Percentiles rank a stretch among this genome's conserved stretches.
Conservation (phyloP, 2,113 vertebrate species). For the Leucosticte australis region DNA sequence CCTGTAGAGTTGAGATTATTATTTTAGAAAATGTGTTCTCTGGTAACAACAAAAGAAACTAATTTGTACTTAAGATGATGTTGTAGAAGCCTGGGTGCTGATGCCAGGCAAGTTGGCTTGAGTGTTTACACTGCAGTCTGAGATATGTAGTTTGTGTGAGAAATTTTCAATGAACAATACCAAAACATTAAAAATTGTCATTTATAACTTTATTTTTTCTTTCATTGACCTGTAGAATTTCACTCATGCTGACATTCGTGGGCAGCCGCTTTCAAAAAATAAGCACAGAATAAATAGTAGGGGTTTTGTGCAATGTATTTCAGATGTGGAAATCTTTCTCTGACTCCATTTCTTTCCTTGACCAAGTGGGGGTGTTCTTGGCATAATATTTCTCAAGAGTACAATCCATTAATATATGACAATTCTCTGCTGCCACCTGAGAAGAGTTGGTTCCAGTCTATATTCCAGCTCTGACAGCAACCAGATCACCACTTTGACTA, state of each 20-base stretch:
- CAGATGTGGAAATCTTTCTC: background rate
- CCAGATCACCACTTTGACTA: background rate
- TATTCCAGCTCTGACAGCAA: background rate
- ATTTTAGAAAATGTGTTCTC: background rate
- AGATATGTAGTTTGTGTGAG: background rate
- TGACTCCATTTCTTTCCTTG: conserved; percentile 40
- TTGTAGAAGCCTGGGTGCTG: background rate
- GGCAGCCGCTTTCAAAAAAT: background rate
- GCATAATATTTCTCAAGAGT: conserved; percentile 38
- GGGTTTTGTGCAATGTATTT: background rate
- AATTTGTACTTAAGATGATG: background rate
- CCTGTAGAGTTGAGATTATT: background rate
- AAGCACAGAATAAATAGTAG: background rate
- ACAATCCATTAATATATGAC: background rate
- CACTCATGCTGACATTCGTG: background rate
- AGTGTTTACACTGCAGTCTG: background rate
- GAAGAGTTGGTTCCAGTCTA: background rate
- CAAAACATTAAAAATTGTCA: background rate
- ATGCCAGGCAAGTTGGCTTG: background rate
- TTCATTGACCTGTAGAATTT: background rate
- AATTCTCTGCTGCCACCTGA: conserved; percentile 32
- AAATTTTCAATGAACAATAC: background rate
- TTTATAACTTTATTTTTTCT: background rate
- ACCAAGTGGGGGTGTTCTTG: conserved; percentile 64
- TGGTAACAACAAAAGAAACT: background rate